phyloP scores from a whole-genome alignment of 2,888 invertebrate species.

The Amaurobius ferox region DNA sequence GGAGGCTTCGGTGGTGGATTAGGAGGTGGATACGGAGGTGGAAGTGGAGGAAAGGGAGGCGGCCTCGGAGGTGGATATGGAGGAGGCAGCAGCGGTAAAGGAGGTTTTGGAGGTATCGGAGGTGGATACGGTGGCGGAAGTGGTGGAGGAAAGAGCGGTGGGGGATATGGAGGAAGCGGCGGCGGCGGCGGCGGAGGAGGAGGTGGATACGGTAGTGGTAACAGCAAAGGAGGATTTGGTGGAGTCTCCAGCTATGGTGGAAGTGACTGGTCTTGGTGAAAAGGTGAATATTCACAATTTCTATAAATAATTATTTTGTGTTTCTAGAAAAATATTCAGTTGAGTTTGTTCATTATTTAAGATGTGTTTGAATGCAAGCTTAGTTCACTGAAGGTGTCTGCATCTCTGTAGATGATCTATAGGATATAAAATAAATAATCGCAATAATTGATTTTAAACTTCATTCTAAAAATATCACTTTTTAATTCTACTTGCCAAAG shows the following conservation, averaged over 20 bases:
- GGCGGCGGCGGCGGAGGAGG: constrained; percentile 23
- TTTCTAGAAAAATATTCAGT: too few relatives aligned
- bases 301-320: too few relatives aligned
- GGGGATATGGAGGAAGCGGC: not conserved
- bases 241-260: constrained; percentile 61
- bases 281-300: too few relatives aligned
- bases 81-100: constrained; percentile 7
- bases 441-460: too few relatives aligned
- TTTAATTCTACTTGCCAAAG: too few relatives aligned
- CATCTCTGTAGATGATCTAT: too few relatives aligned
- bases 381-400: too few relatives aligned
- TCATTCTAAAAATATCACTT: too few relatives aligned
- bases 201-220: constrained; percentile 42
- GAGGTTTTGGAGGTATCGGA: constrained; percentile 23
- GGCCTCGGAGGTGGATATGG: constrained; percentile 7
- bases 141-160: constrained; percentile 13
- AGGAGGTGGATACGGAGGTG: constrained; percentile 42
- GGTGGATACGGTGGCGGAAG: constrained; percentile 11
- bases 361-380: too few relatives aligned
- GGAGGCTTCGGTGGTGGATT: constrained; percentile 14
- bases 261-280: constrained; percentile 58
- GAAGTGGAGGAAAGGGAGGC: constrained; percentile 29
- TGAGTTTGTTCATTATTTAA: too few relatives aligned
- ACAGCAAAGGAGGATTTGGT: constrained; percentile 62
- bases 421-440: too few relatives aligned